A percentile compares a stretch with the other conserved stretches of the same genome.
phyloP scores from a whole-genome alignment of 1,140 invertebrate genomes.

The Maniola jurtina region DNA sequence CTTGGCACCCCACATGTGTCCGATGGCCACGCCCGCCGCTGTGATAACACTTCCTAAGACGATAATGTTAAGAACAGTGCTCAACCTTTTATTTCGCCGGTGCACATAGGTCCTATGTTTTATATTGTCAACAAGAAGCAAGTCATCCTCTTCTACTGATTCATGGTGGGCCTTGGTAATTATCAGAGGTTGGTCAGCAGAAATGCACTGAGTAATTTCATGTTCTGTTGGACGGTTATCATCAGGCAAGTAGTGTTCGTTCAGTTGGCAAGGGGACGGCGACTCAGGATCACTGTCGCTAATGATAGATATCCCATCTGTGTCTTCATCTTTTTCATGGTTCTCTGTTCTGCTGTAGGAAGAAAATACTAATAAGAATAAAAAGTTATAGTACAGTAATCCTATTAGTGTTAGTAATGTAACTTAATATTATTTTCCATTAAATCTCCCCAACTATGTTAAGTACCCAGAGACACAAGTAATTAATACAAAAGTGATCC shows the following conservation, averaged over 20 bases:
- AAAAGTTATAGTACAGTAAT: too few species aligned
- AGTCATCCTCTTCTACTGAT: constrained; percentile 44
- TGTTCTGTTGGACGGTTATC: constrained; percentile 45
- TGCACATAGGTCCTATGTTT: constrained; percentile 76
- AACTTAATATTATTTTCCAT: too few species aligned
- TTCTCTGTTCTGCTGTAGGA: constrained; percentile 1
- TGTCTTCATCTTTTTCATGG: constrained; percentile 70
- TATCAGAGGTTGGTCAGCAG: constrained; percentile 34
- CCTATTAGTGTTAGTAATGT: too few species aligned
- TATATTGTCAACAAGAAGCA: constrained; percentile 49
- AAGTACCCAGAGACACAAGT: too few species aligned
- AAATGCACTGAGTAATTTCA: constrained; percentile 39
- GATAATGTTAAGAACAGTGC: constrained; percentile 70
- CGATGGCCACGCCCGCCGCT: constrained; percentile 70
- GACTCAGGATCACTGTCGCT: constrained; percentile 69
- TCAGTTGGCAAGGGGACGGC: constrained; percentile 41
- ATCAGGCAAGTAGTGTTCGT: constrained; percentile 39
- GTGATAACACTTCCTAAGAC: constrained; percentile 73
- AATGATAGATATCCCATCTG: constrained; percentile 72
- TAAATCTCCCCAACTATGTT: too few species aligned
- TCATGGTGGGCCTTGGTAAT: constrained; percentile 39
- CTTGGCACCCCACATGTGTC: constrained; percentile 74
- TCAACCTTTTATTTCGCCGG: constrained; percentile 71
- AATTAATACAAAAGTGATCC: too few species aligned
- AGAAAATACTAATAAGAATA: not conserved